Evolutionary conservation across 2,797 vertebrate species (phyloP).

Genomic region (Rhabdophis nuchalis): DNA sequence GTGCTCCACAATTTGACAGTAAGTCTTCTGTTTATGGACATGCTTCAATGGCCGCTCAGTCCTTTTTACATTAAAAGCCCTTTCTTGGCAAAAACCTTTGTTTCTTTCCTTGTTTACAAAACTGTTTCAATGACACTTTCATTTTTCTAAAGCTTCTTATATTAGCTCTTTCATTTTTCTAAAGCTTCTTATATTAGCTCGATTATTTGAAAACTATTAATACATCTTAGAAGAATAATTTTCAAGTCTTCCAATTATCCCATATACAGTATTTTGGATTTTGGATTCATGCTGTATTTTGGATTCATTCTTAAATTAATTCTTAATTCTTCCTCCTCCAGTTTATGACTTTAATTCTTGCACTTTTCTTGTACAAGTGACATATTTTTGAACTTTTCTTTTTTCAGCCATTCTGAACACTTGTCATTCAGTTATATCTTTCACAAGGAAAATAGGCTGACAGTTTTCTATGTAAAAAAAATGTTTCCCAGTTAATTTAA

Average conservation of each 20-base stretch:
- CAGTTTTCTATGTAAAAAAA: not conserved
- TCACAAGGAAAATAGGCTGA: not conserved
- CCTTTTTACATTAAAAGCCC: not conserved
- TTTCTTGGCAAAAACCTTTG: not conserved
- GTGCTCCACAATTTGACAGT: constrained; percentile 85
- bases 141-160: not conserved
- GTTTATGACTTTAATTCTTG: not conserved
- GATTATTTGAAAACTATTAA: not conserved
- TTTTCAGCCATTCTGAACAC: not conserved
- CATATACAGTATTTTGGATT: not conserved
- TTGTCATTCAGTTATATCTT: not conserved
- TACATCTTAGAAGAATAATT: not conserved
- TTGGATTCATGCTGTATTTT: not conserved
- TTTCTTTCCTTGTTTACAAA: not conserved
- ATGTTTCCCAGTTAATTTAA: not conserved
- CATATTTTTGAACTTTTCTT: not conserved
- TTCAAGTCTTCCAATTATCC: not conserved
- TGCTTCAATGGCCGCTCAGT: not conserved
- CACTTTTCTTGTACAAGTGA: not conserved
- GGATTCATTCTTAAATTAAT: not conserved
- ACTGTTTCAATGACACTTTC: not conserved
- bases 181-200: not conserved
- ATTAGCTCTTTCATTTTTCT: not conserved
- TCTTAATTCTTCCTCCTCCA: not conserved
- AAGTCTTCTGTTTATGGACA: constrained; percentile 56